phyloP scores from a whole-genome alignment of 2,888 invertebrate genomes.

The Zygaena filipendulae region DNA sequence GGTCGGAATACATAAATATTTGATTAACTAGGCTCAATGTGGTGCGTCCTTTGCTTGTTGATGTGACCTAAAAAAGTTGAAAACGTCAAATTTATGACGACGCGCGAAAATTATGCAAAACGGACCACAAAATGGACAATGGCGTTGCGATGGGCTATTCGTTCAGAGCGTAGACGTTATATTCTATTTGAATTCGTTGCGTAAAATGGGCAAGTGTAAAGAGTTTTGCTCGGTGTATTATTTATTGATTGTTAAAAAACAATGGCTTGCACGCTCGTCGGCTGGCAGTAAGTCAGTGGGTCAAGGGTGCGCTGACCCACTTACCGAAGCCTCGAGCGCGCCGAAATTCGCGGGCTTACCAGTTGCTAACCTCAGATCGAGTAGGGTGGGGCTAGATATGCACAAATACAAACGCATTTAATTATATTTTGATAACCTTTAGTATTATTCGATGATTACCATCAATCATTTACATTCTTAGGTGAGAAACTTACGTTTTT shows the following conservation, averaged over 20 bases:
- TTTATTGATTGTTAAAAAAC: conserved; percentile 68
- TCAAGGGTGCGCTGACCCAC: conserved; percentile 62
- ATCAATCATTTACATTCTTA: too few relatives aligned
- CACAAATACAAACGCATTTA: conserved; percentile 3
- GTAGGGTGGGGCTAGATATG: conserved; percentile 33
- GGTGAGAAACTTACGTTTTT: too few relatives aligned
- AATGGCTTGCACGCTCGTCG: conserved; percentile 49
- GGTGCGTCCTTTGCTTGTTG: too few relatives aligned
- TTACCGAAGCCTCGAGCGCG: conserved; percentile 48
- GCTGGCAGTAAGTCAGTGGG: conserved; percentile 65
- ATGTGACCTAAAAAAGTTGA: too few relatives aligned
- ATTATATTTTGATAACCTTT: too few relatives aligned
- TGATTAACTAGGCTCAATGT: too few relatives aligned
- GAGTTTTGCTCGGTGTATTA: conserved; percentile 57
- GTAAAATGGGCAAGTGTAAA: conserved; percentile 42
- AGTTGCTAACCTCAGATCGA: conserved; percentile 49
- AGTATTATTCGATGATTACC: too few relatives aligned
- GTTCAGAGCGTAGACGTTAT: too few relatives aligned
- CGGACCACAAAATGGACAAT: conserved; percentile 1
- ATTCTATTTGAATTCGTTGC: too few relatives aligned
- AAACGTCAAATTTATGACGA: too few relatives aligned
- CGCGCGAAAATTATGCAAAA: conserved; percentile 18
- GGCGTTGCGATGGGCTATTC: conserved; percentile 24
- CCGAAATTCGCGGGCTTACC: conserved; percentile 60
- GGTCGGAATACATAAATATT: conserved; percentile 38